phyloP scores from a whole-genome alignment of 1,140 invertebrate species.

The Diorhabda elongata region DNA sequence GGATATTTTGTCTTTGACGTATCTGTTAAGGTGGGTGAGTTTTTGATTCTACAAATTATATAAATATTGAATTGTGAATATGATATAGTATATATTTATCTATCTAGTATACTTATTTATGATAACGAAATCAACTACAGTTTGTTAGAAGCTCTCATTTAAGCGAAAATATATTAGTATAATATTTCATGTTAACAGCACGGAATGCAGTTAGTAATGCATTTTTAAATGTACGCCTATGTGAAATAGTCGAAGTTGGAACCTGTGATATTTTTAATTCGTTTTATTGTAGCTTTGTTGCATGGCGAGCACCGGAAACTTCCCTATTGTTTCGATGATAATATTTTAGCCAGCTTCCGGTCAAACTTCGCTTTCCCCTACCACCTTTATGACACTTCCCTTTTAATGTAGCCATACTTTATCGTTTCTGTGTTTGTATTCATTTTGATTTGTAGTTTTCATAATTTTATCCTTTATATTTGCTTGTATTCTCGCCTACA shows the following conservation, averaged over 20 bases:
- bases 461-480: constrained; percentile 21
- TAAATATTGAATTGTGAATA: too few relatives aligned
- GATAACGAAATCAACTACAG: too few relatives aligned
- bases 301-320: constrained; percentile 25
- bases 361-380: constrained; percentile 23
- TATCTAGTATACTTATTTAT: too few relatives aligned
- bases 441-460: constrained; percentile 24
- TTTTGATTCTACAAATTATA: too few relatives aligned
- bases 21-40: too few relatives aligned
- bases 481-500: constrained; percentile 12
- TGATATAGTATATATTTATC: too few relatives aligned
- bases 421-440: constrained; percentile 18
- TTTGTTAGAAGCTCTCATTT: too few relatives aligned
- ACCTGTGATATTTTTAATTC: constrained; percentile 30
- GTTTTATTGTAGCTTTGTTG: constrained; percentile 32
- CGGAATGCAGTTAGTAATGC: too few relatives aligned
- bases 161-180: too few relatives aligned
- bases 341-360: constrained; percentile 30
- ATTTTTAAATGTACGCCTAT: constrained; percentile 1
- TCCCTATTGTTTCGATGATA: constrained; percentile 32
- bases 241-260: constrained; percentile 9
- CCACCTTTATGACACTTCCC: constrained; percentile 24
- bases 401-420: constrained; percentile 21
- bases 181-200: too few relatives aligned
- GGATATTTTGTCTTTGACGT: too few relatives aligned